Evolutionary conservation across 2,888 invertebrate species (phyloP), one percentile per base, ranked within the genome.

Genomic region (Thereva unica): DNA sequence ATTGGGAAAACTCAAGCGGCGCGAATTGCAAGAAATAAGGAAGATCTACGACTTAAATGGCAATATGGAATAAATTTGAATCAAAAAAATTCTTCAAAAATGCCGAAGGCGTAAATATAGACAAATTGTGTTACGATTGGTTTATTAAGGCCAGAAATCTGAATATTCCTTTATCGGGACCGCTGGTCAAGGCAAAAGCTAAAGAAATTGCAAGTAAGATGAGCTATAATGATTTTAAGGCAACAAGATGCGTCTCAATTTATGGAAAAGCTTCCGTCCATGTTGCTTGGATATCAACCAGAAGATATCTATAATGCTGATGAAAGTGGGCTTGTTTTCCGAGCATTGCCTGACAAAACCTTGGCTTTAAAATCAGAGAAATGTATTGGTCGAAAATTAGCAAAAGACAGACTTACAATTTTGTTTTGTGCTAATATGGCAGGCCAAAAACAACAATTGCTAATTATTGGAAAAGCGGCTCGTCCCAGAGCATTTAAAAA

Each of bases 391-490:
- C 12, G 41, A 35, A 41, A 61, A 38, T 40, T 61, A 45, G 71
- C 71, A 35, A 74, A 76, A 67, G 72, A 72, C 37, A 70, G 75
- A 66, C 68, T 77, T 52, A 78, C 76, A 8, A 73, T 77, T 54
- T 69, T 77, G 54, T 72, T 76, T 41, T 73, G 73, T 69, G 73
- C 74, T 3, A 76, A 76, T 69, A 74, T 74, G 71, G 71, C 66
- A 70, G 76, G 76, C 53, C 74, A 75, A 70, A 76, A 77, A 75
- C 71, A 71, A 70, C 74, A 74, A 65, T 71, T 57, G 12, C 47
- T 78, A 40, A 73, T 76, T 34, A 75, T 76, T 68, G 75, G 75
- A 56, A 76, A 76, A 72, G 71, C 73, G 23, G 70, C 71, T 72
- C 73, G 74, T 9, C 73, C 74, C 23, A 70, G 73, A 4, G 77